Evolutionary conservation across 2,888 invertebrate species (phyloP).

Genomic region (Xylota segnis): DNA sequence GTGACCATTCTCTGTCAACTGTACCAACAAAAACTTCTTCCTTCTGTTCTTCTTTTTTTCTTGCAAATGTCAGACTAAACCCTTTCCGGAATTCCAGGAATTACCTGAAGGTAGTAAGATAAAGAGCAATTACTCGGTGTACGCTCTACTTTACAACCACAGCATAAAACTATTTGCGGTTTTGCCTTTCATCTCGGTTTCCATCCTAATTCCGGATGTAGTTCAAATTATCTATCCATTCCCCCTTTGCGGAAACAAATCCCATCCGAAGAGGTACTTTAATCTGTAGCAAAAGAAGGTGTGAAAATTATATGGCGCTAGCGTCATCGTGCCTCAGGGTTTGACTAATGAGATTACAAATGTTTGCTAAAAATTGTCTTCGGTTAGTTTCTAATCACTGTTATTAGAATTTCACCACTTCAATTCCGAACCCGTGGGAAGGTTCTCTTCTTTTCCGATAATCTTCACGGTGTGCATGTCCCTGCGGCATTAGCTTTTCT

Average conservation of each 20-base stretch:
- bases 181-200: conserved; percentile 66
- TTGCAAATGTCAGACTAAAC: background rate
- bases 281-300: conserved; percentile 67
- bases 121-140: background rate
- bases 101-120: background rate
- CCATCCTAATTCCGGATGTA: conserved; percentile 62
- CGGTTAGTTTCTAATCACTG: conserved; percentile 53
- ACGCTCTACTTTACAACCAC: background rate
- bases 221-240: conserved; percentile 54
- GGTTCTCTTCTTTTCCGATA: conserved; percentile 30
- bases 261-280: conserved; percentile 33
- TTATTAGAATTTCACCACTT: conserved; percentile 70
- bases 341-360: conserved; percentile 73
- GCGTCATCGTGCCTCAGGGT: conserved; percentile 40
- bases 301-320: conserved; percentile 73
- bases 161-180: conserved; percentile 53
- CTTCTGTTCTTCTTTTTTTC: background rate
- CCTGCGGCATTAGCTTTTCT: conserved; percentile 47
- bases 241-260: conserved; percentile 34
- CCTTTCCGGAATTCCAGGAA: background rate
- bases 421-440: conserved; percentile 56
- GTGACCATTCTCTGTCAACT: no score
- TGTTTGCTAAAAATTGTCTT: conserved; percentile 75
- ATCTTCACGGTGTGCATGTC: conserved; percentile 9
- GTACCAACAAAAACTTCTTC: no score